A percentile compares a stretch with the other conserved stretches of the same genome.
These are phyloP conservation scores for Sericinus montela DNA, from an alignment of 2,888 invertebrate genomes.

Conservation along the genomic window DNA sequence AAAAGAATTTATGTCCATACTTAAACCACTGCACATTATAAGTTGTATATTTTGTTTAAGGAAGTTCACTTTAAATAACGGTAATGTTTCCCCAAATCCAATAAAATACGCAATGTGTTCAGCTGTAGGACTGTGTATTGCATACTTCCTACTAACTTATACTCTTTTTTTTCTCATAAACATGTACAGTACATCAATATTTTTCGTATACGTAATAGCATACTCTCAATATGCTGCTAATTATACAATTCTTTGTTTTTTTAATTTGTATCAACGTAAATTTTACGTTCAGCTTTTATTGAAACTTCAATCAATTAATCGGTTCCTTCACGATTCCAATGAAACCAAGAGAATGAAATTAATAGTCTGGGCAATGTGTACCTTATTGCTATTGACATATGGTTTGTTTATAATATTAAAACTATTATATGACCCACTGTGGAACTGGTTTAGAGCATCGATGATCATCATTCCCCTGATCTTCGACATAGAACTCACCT, in stretches of 20 bases:
- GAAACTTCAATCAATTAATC: conserved; percentile 12
- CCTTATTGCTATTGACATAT: background rate
- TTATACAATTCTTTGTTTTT: conserved; percentile 6
- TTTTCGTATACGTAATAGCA: conserved; percentile 7
- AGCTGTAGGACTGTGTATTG: background rate
- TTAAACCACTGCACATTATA: conserved; percentile 11
- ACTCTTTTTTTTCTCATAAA: background rate
- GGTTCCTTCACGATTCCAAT: background rate
- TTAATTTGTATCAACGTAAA: background rate
- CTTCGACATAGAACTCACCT: conserved; percentile 10
- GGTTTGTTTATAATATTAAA: conserved; percentile 4
- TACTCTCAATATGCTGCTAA: conserved; percentile 10
- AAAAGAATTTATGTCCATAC: conserved; percentile 6
- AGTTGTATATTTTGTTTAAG: background rate
- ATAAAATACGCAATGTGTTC: background rate
- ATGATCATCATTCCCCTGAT: conserved; percentile 8
- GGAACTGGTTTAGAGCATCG: conserved; percentile 3
- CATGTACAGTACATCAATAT: background rate
- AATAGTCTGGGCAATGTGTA: background rate
- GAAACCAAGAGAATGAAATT: conserved; percentile 6
- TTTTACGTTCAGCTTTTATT: background rate
- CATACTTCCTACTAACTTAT: background rate
- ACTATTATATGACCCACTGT: conserved; percentile 6
- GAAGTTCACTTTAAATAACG: conserved; percentile 1
- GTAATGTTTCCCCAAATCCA: background rate